These are phyloP conservation scores for Drosophila lowei DNA, from an alignment of 1,140 invertebrate genomes.

Conservation along the genomic window DNA sequence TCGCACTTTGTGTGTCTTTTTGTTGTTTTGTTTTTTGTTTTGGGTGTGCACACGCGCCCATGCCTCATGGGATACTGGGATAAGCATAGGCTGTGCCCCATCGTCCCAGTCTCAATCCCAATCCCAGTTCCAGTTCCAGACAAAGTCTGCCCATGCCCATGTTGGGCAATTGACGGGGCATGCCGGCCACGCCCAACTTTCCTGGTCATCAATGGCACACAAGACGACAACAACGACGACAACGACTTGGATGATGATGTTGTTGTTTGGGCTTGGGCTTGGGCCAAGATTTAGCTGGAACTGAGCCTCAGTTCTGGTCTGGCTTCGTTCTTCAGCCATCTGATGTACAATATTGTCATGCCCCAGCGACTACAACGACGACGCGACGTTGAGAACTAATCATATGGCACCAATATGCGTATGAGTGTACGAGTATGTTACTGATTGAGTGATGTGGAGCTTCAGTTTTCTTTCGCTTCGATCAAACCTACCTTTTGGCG, in stretches of 20 bases:
- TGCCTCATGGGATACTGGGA: slow-evolving; percentile 32
- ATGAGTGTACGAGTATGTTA: background rate
- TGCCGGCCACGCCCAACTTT: slow-evolving; percentile 74
- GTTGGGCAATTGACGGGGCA: slow-evolving; percentile 74
- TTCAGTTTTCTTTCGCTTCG: background rate
- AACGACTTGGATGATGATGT: slow-evolving; percentile 53
- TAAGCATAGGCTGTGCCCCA: slow-evolving; percentile 21
- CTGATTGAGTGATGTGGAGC: slow-evolving; percentile 21
- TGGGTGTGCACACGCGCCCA: slow-evolving; percentile 45
- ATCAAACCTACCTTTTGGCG: background rate
- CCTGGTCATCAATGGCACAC: slow-evolving; percentile 77
- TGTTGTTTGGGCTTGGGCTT: slow-evolving; percentile 59
- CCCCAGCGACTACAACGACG: slow-evolving; percentile 50
- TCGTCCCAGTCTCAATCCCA: slow-evolving; percentile 3
- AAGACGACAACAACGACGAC: slow-evolving; percentile 40
- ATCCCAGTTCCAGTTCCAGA: slow-evolving; percentile 18
- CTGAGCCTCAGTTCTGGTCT: slow-evolving; percentile 16
- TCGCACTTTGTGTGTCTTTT: slow-evolving; percentile 63
- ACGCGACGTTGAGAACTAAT: slow-evolving; percentile 50
- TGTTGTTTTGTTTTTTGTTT: slow-evolving; percentile 17
- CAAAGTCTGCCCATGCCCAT: slow-evolving; percentile 44
- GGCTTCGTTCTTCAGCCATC: slow-evolving; percentile 32
- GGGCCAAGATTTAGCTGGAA: slow-evolving; percentile 58
- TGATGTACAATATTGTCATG: slow-evolving; percentile 62
- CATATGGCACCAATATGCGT: slow-evolving; percentile 79